A percentile compares a stretch with the other conserved stretches of the same genome.
Evolutionary conservation across 2,888 invertebrate genomes (phyloP).

Genomic region (Athripsodes cinereus): DNA sequence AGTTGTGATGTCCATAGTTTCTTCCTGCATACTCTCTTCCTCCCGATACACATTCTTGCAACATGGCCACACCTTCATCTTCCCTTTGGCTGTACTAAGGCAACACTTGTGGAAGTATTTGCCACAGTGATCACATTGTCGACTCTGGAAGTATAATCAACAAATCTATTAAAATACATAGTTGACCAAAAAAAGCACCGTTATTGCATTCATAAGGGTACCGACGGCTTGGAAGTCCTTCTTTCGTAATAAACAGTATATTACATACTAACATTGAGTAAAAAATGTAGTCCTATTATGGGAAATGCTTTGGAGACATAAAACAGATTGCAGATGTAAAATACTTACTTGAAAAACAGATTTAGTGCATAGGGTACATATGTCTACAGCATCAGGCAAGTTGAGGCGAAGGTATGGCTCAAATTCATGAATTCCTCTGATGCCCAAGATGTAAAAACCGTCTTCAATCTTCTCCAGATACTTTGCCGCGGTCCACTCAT

Average conservation of each 20-base stretch:
- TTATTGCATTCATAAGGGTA: no score
- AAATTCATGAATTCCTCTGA: constrained; percentile 45
- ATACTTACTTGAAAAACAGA: constrained; percentile 43
- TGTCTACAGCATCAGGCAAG: constrained; percentile 41
- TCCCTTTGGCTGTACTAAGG: constrained; percentile 37
- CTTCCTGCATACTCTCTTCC: not conserved
- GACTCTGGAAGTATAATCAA: constrained; percentile 36
- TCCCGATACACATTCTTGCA: constrained; percentile 32
- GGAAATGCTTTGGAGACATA: no score
- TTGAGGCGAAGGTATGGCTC: constrained; percentile 41
- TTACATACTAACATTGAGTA: no score
- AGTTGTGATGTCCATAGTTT: no score
- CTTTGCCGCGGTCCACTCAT: constrained; percentile 41
- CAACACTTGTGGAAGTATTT: constrained; percentile 40
- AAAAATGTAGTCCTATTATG: no score
- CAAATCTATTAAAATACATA: no score
- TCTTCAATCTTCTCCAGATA: constrained; percentile 40
- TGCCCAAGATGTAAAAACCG: constrained; percentile 39
- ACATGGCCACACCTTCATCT: constrained; percentile 44
- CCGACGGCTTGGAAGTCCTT: no score
- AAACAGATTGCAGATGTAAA: no score
- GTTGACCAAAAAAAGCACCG: no score
- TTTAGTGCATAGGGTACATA: constrained; percentile 43
- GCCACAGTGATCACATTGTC: constrained; percentile 40
- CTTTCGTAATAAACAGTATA: no score